Conservation (phyloP, 2,888 invertebrate species). For the Eristalis tenax region DNA sequence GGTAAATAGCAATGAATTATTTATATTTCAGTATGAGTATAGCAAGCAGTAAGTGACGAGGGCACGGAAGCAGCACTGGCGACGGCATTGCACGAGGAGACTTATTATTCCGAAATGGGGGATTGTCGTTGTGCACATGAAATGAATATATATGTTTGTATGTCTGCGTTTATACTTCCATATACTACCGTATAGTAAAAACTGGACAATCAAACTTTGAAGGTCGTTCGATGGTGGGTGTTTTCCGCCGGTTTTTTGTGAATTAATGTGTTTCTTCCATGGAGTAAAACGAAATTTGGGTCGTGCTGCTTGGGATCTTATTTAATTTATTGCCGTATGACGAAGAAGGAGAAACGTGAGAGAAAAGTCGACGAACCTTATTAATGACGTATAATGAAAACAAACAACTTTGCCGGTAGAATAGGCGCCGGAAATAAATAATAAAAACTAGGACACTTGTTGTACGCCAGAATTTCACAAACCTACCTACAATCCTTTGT, state of each 20-base stretch:
- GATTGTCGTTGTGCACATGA: constrained; percentile 18
- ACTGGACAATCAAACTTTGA: constrained; percentile 72
- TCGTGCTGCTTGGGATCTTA: constrained; percentile 64
- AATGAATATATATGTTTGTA: not conserved
- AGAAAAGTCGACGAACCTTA: constrained; percentile 68
- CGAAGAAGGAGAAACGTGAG: constrained; percentile 28
- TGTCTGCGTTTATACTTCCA: not conserved
- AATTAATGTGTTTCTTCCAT: constrained; percentile 63
- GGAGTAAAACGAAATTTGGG: constrained; percentile 63
- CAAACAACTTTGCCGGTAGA: constrained; percentile 13
- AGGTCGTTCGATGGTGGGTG: constrained; percentile 66
- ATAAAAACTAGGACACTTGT: constrained; percentile 71
- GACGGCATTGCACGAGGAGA: constrained; percentile 45
- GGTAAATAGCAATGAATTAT: constrained; percentile 67
- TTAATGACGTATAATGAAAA: constrained; percentile 59
- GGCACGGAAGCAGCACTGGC: constrained; percentile 35
- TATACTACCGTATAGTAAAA: constrained; percentile 10
- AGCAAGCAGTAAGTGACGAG: constrained; percentile 53
- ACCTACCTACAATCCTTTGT: constrained; percentile 42
- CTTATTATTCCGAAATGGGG: constrained; percentile 63
- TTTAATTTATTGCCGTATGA: constrained; percentile 68
- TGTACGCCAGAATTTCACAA: constrained; percentile 14
- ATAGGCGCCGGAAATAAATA: constrained; percentile 41
- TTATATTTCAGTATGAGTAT: constrained; percentile 50
- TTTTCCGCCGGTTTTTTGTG: constrained; percentile 29